Conservation (phyloP, 1,140 invertebrate genomes). For the Diprion similis region DNA sequence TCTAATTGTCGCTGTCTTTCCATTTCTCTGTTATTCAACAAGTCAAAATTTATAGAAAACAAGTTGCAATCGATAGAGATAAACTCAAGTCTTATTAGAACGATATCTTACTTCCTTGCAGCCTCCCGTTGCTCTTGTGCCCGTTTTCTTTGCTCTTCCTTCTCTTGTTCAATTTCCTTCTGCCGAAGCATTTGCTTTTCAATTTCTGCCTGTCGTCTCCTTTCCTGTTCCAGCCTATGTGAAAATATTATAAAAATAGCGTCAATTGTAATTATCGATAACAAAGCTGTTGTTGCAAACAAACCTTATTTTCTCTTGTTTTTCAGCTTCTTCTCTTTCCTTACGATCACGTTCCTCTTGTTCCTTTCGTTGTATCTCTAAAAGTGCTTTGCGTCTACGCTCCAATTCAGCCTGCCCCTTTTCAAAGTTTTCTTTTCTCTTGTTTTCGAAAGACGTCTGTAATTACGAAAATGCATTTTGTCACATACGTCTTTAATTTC, state of each 20-base stretch:
- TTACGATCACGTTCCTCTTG: constrained; percentile 91
- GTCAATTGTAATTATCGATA: not conserved
- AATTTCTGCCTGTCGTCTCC: constrained; percentile 71
- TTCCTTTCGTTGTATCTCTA: constrained; percentile 88
- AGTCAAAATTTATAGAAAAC: constrained; percentile 27
- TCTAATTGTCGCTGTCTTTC: constrained; percentile 94
- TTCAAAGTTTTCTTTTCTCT: constrained; percentile 96
- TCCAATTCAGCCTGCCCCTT: constrained; percentile 98
- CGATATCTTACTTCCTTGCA: constrained; percentile 66
- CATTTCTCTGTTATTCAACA: constrained; percentile 75
- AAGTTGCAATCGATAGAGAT: constrained; percentile 14
- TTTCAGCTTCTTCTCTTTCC: constrained; percentile 87
- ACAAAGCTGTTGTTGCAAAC: not conserved
- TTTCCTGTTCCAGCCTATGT: constrained; percentile 67
- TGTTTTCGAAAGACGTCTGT: constrained; percentile 93
- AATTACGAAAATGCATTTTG: constrained; percentile 25
- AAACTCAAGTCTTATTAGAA: constrained; percentile 12
- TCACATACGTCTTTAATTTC: too few species aligned
- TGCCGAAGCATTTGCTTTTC: constrained; percentile 84
- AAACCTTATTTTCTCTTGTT: constrained; percentile 79
- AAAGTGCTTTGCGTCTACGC: constrained; percentile 82
- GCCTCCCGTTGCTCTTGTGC: constrained; percentile 82
- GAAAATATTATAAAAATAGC: constrained; percentile 1
- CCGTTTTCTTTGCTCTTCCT: constrained; percentile 75
- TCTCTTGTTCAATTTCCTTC: constrained; percentile 78